Evolutionary conservation across 1,140 invertebrate species (phyloP), one percentile per base, ranked within the genome.

Genomic region (Cydia pomonella): DNA sequence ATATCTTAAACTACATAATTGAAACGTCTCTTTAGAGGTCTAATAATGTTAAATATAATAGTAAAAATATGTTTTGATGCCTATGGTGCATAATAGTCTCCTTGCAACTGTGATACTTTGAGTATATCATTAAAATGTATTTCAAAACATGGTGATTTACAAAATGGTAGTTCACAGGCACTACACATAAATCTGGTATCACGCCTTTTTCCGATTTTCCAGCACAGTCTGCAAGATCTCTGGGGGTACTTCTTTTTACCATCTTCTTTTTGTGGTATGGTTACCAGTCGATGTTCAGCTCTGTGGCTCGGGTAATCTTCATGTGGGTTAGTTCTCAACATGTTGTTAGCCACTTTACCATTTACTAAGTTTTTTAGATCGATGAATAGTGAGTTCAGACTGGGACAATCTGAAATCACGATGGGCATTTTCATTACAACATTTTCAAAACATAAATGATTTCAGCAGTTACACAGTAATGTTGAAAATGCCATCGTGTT

Each of bases 401-500:
- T 83, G 84, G 83, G 84, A 76, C 87, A 85, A 93, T 92, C 91
- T 93, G 90, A 93, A 93, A 93, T 83, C 90, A 93, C 90, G 90
- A 92, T 92, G 86, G 91, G 85, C 91, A 91, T 93, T 93, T 91
- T 93, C 89, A 89, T 86, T 84, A 82, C 77, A 74, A 18, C 29
- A 79, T 82, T 84, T 73, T 78, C 27, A 82, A 53, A 33, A 69
- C 18, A 76, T 59, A 76, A 80, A 79, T 44, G 72, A 80, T 76
- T 73, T 77, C 44, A 63, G 72, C 77, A 76, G 59, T 41, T 72
- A 73, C 59, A 79, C 76, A 82, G 83, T 80, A 83, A 90, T 93
- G 91, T 93, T 93, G 91, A 93, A 93, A 93, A 93, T 93, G 91
- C 91, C 90, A 93, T 92, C 91, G 90, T 93, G 91, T 91, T 93